Conservation (phyloP, 2,113 vertebrate genomes). For the Apteryx mantelli region DNA sequence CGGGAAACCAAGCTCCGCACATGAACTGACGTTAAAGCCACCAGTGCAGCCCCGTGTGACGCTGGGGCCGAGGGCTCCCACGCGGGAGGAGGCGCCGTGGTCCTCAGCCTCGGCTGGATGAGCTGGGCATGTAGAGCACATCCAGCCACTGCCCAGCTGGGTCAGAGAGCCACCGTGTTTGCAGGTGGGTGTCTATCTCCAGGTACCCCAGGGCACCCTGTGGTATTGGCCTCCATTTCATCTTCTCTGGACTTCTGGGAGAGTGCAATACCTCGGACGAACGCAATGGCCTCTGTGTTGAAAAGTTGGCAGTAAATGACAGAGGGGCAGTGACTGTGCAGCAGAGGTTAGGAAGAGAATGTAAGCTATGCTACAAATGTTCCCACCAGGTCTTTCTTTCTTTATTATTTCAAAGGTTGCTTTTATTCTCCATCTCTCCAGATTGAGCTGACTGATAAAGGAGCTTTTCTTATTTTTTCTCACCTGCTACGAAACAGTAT, state of each 20-base stretch:
- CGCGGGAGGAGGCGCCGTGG: too few relatives aligned
- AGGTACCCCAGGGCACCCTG: background rate
- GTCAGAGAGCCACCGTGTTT: fast-evolving
- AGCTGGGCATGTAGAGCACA: background rate
- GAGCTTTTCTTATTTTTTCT: conserved; percentile 66
- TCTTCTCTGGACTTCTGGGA: conserved; percentile 42
- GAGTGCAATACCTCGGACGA: conserved; percentile 34
- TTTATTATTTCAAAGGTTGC: conserved; percentile 69
- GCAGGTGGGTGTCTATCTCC: background rate
- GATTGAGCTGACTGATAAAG: conserved; percentile 67
- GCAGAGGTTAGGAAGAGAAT: conserved; percentile 67
- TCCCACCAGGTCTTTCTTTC: conserved; percentile 44
- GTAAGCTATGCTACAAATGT: conserved; percentile 72
- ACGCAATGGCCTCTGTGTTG: background rate
- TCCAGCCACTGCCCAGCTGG: fast-evolving
- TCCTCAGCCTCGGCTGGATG: fast-evolving
- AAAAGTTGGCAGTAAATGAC: conserved; percentile 69
- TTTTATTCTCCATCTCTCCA: conserved; percentile 63
- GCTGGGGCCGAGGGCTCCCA: background rate
- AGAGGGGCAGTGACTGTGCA: conserved; percentile 56
- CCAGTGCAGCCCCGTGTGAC: too few relatives aligned
- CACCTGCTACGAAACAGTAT: conserved; percentile 62
- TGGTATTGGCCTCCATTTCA: background rate
- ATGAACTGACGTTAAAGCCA: background rate
- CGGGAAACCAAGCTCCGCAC: background rate